Base-by-base conservation (phyloP, 2,797 vertebrate genomes). In the Phoeniculus purpureus region DNA sequence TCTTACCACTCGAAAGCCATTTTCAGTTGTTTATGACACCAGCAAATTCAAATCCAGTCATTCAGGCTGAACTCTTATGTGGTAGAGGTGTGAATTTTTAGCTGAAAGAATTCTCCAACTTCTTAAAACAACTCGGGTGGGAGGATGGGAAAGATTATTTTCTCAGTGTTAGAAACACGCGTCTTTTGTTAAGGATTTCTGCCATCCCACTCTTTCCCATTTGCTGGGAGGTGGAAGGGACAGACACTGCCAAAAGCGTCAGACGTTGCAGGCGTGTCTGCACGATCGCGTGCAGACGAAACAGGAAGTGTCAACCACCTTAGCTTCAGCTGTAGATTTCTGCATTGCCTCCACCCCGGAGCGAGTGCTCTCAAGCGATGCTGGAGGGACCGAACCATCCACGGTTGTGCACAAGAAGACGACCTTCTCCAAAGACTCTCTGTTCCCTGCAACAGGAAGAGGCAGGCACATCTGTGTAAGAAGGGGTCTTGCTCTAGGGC, bases 141-240 rank as follows among this genome's bases (percentile, higher is more conserved):
- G 34, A 21, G 54, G 20, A 61, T 50, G 43, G 58, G n/a, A 80
- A 87, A 19, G 55, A 84, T 60, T 88, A 67, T 76, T 89, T 93
- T 55, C 54, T 84, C 43, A 45, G 54, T 5, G 10, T 51, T 84
- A 84, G 86, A 79, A 93, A 86, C 88, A 82, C 87, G 84, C 3
- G 2, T 85, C 51, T 78, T 95, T 92, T 84, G 74, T 90, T 90
- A 91, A 51, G 65, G 51, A 65, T 73, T 91, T 94, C 68, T 92
- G 65, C 89, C 65, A 59, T 74, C 65, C 93, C 74, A 27, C 71
- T 77, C 60, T 51, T 92, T 79, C 47, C 47, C 45, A 45, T 94
- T 92, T 87, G 15, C 34, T 59, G 52, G 65, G 71, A 83, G 73
- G n/a, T 65, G 61, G 37, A 77, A 31, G 48, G 1, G 5, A 88